Evolutionary conservation across 2,797 vertebrate species (phyloP).

Genomic region (Philypnodon macrostomus): DNA sequence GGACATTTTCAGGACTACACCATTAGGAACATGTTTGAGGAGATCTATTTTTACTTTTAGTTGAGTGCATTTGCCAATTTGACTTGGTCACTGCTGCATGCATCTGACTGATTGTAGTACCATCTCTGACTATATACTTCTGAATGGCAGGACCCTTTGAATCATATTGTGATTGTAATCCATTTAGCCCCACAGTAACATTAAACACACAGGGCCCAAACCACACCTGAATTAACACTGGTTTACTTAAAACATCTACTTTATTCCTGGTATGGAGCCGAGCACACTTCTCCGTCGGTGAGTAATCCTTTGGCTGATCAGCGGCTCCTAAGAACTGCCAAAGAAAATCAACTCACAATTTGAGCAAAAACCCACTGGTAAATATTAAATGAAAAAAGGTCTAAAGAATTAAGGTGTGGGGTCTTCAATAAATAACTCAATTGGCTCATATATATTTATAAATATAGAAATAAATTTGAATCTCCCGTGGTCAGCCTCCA

Average conservation of each 20-base stretch:
- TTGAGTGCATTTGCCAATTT: too few relatives aligned
- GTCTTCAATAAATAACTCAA: conserved; percentile 74
- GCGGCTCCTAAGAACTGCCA: conserved; percentile 41
- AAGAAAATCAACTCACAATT: conserved; percentile 56
- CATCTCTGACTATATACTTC: too few relatives aligned
- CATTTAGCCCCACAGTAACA: too few relatives aligned
- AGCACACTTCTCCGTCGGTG: conserved; percentile 18
- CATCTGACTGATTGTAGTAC: too few relatives aligned
- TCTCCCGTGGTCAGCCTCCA: conserved; percentile 77
- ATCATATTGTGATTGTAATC: too few relatives aligned
- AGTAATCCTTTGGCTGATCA: conserved; percentile 33
- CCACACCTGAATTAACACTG: conserved; percentile 12
- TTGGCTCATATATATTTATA: conserved; percentile 65
- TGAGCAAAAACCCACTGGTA: conserved; percentile 38
- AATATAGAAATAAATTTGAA: conserved; percentile 64
- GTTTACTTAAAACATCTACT: conserved; percentile 8
- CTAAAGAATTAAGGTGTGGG: conserved; percentile 63
- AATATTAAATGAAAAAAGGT: conserved; percentile 68
- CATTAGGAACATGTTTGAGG: too few relatives aligned
- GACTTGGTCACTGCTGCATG: too few relatives aligned
- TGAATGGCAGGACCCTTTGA: too few relatives aligned
- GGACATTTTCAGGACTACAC: too few relatives aligned
- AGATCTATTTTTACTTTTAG: too few relatives aligned
- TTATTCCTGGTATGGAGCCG: conserved; percentile 17
- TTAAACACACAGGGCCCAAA: not conserved